Evolutionary conservation across 2,888 invertebrate genomes (phyloP).

Genomic region (Trimorus sp.): DNA sequence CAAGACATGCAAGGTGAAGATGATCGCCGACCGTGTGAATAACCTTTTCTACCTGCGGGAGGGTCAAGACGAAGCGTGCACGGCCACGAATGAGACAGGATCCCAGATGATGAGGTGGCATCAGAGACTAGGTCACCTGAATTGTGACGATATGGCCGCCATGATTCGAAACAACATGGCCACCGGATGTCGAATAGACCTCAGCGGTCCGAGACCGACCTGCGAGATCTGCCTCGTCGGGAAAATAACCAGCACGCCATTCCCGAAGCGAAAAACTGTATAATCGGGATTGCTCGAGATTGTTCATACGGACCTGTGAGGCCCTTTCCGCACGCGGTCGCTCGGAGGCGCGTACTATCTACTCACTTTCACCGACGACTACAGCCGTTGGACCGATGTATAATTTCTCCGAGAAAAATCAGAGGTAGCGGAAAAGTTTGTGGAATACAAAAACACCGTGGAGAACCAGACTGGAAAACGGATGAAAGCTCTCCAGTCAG

Average conservation of each 20-base stretch:
- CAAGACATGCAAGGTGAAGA: not conserved
- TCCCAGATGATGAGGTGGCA: slow-evolving; percentile 10
- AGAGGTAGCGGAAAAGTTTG: slow-evolving; percentile 20
- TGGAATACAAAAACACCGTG: slow-evolving; percentile 36
- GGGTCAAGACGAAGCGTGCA: not conserved
- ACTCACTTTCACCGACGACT: slow-evolving; percentile 1
- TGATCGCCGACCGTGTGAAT: not conserved
- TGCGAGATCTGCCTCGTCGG: not conserved
- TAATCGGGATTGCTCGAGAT: slow-evolving; percentile 2
- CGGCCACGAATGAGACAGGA: not conserved
- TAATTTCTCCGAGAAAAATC: not conserved
- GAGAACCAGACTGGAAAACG: slow-evolving; percentile 55
- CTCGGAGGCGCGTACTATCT: not conserved
- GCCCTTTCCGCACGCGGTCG: not conserved
- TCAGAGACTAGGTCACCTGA: slow-evolving; percentile 10
- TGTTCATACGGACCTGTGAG: not conserved
- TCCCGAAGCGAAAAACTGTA: not conserved
- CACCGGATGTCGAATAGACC: not conserved
- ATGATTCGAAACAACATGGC: slow-evolving; percentile 4
- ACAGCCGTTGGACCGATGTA: not conserved
- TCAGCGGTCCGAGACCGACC: not conserved
- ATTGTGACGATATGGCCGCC: slow-evolving; percentile 12
- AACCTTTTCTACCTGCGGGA: slow-evolving; percentile 4
- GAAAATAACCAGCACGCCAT: not conserved
- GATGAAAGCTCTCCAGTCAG: slow-evolving; percentile 65